Evolutionary conservation across 1,140 invertebrate genomes (phyloP).

Genomic region (Tetragonula clypearis): DNA sequence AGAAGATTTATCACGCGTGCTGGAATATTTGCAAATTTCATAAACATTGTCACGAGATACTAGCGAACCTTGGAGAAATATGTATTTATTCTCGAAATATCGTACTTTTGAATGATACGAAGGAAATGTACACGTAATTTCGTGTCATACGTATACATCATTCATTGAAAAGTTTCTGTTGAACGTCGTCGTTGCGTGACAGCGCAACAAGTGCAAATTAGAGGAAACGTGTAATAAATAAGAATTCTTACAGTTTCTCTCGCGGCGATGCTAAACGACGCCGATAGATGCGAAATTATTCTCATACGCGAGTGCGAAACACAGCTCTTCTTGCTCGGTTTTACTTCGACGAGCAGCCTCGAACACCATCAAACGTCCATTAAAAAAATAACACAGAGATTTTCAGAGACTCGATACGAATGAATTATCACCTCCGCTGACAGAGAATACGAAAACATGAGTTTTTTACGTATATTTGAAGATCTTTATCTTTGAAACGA

Average conservation of each 20-base stretch:
- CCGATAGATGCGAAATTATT: conserved; percentile 50
- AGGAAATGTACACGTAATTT: too few relatives aligned
- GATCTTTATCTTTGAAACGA: too few relatives aligned
- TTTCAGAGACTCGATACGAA: neutral
- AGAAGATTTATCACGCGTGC: too few relatives aligned
- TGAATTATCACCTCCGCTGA: neutral
- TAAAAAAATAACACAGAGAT: neutral
- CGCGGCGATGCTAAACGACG: conserved; percentile 40
- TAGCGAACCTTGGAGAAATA: too few relatives aligned
- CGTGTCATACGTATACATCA: neutral
- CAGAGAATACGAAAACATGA: neutral
- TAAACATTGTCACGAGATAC: too few relatives aligned
- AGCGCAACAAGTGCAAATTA: conserved; percentile 37
- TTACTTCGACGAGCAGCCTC: neutral
- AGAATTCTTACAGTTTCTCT: conserved; percentile 31
- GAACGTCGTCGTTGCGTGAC: neutral
- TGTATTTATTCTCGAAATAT: too few relatives aligned
- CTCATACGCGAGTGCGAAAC: conserved; percentile 32
- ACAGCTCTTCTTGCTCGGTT: neutral
- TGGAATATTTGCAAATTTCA: too few relatives aligned
- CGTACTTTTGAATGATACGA: too few relatives aligned
- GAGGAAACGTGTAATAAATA: conserved; percentile 31
- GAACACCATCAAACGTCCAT: neutral
- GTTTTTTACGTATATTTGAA: neutral
- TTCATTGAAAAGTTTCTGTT: conserved; percentile 34